phyloP scores from a whole-genome alignment of 2,888 invertebrate genomes.

The Drosophila cracens region DNA sequence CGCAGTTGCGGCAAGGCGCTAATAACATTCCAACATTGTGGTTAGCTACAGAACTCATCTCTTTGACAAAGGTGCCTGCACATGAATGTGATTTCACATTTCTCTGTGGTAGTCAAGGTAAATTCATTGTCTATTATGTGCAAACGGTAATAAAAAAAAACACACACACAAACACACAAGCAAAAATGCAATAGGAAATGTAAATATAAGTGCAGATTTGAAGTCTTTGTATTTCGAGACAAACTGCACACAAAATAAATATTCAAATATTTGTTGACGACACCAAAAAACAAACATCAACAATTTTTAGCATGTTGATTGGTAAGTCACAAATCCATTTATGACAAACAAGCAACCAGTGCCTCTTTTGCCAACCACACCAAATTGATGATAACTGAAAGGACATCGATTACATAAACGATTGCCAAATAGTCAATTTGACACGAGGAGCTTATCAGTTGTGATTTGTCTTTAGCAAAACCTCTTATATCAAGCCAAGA shows the following conservation, averaged over 20 bases:
- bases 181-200: neutral
- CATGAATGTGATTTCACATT: neutral
- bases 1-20: neutral
- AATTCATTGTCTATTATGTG: neutral
- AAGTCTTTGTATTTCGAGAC: neutral
- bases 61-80: neutral
- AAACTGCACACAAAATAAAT: neutral
- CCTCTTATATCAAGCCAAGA: neutral
- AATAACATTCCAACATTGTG: neutral
- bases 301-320: neutral
- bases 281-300: neutral
- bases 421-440: neutral
- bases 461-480: neutral
- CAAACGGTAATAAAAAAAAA: neutral
- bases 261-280: constrained; percentile 1
- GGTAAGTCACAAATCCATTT: neutral
- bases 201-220: neutral
- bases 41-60: neutral
- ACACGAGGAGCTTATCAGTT: neutral
- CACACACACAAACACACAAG: neutral
- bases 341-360: neutral
- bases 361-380: neutral
- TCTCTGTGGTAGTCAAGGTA: neutral
- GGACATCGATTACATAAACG: neutral
- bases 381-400: neutral